Conservation (phyloP, 2,888 invertebrate species). For the Rhogogaster chlorosoma region DNA sequence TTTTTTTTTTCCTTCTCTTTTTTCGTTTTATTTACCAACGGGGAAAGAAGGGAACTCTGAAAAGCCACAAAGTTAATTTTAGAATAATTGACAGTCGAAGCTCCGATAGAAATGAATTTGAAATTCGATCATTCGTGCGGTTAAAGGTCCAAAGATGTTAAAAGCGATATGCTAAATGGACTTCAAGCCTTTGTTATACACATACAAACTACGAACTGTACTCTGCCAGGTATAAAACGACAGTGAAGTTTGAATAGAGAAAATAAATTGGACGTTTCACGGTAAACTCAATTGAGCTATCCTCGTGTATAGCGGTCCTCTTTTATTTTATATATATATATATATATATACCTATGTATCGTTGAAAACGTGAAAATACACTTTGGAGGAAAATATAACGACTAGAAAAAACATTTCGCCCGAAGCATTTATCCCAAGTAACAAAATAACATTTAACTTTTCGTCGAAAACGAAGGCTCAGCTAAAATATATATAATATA, state of each 20-base stretch:
- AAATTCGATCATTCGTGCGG: too few species aligned
- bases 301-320: not conserved
- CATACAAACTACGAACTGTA: not conserved
- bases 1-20: too few species aligned
- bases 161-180: not conserved
- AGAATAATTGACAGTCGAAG: not conserved
- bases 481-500: not conserved
- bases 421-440: conserved; percentile 6
- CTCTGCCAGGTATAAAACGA: not conserved
- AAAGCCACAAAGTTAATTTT: not conserved
- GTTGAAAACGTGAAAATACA: conserved; percentile 3
- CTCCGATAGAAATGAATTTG: not conserved
- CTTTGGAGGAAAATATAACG: conserved; percentile 1
- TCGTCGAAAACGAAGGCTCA: not conserved
- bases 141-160: too few species aligned
- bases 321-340: not conserved
- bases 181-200: not conserved
- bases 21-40: not conserved
- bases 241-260: not conserved
- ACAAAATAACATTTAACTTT: conserved; percentile 18
- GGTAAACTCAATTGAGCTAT: not conserved
- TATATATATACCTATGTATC: not conserved
- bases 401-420: conserved; percentile 30
- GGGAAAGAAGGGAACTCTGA: not conserved
- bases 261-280: not conserved